phyloP scores from a whole-genome alignment of 2,113 vertebrate species.

The Crotophaga sulcirostris region DNA sequence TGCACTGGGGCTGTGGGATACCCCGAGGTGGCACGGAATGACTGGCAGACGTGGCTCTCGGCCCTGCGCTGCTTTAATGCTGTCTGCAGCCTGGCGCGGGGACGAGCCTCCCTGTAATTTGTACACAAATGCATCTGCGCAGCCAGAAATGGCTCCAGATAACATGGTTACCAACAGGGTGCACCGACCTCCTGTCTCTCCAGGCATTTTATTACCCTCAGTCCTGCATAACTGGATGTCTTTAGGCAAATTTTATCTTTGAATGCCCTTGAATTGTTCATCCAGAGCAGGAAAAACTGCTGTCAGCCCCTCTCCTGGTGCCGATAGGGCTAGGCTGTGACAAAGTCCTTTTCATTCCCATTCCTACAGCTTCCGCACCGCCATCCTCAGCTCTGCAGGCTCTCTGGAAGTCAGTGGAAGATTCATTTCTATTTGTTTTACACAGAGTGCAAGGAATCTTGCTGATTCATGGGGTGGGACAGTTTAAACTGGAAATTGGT shows the following conservation, averaged over 20 bases:
- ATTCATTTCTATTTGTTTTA: background rate
- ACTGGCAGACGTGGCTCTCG: background rate
- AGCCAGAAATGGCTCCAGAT: background rate
- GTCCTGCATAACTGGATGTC: slow-evolving; percentile 20
- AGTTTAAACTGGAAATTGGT: background rate
- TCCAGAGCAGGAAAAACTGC: slow-evolving; percentile 40
- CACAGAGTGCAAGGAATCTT: background rate
- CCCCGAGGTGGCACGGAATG: background rate
- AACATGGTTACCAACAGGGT: background rate
- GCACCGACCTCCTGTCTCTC: background rate
- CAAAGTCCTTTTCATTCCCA: background rate
- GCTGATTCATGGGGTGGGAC: slow-evolving; percentile 57
- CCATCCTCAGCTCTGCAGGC: background rate
- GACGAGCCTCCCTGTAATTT: background rate
- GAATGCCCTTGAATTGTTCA: slow-evolving; percentile 5
- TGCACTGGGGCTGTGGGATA: background rate
- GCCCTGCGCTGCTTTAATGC: background rate
- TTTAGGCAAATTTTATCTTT: slow-evolving; percentile 20
- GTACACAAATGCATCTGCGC: background rate
- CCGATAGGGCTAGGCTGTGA: background rate
- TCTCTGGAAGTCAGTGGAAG: background rate
- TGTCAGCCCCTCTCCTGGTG: background rate
- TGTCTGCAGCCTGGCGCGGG: background rate
- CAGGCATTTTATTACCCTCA: background rate
- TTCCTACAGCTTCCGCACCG: background rate